Evolutionary conservation across 2,797 vertebrate genomes (phyloP).

Genomic region (Acipenser ruthenus): DNA sequence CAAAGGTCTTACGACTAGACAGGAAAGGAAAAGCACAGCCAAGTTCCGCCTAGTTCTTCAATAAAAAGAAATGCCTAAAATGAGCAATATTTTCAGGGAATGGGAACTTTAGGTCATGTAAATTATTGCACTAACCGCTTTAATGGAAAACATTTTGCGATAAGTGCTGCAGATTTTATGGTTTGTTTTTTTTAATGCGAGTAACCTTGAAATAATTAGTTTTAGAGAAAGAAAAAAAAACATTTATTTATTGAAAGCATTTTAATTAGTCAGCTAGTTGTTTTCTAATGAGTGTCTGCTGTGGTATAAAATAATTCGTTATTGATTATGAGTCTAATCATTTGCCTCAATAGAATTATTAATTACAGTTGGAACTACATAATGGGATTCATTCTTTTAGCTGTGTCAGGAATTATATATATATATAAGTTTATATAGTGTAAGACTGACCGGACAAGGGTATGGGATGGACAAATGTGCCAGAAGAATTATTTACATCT

Average conservation of each 20-base stretch:
- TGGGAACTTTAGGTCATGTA: neutral
- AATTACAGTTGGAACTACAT: neutral
- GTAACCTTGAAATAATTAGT: neutral
- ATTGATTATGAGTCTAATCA: slow-evolving; percentile 24
- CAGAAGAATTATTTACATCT: slow-evolving; percentile 25
- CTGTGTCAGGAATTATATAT: slow-evolving; percentile 1
- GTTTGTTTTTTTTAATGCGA: neutral
- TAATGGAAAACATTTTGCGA: slow-evolving; percentile 14
- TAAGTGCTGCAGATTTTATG: slow-evolving; percentile 6
- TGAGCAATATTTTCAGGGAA: slow-evolving; percentile 8
- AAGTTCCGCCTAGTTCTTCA: neutral
- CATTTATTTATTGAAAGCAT: slow-evolving; percentile 17
- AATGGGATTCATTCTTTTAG: slow-evolving; percentile 7
- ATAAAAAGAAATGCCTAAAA: slow-evolving; percentile 1
- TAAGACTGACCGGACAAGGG: slow-evolving; percentile 13
- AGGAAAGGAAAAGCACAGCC: slow-evolving; percentile 4
- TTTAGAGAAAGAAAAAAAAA: too few relatives aligned
- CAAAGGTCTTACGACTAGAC: neutral
- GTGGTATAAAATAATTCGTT: slow-evolving; percentile 26
- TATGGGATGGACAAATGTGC: slow-evolving; percentile 15
- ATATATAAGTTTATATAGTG: neutral
- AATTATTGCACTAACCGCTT: slow-evolving; percentile 12
- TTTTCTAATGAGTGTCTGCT: slow-evolving; percentile 18
- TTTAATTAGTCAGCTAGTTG: slow-evolving; percentile 20
- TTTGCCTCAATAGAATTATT: slow-evolving; percentile 4